Base-by-base conservation (phyloP, 2,888 invertebrate genomes). In the Axea sp. region DNA sequence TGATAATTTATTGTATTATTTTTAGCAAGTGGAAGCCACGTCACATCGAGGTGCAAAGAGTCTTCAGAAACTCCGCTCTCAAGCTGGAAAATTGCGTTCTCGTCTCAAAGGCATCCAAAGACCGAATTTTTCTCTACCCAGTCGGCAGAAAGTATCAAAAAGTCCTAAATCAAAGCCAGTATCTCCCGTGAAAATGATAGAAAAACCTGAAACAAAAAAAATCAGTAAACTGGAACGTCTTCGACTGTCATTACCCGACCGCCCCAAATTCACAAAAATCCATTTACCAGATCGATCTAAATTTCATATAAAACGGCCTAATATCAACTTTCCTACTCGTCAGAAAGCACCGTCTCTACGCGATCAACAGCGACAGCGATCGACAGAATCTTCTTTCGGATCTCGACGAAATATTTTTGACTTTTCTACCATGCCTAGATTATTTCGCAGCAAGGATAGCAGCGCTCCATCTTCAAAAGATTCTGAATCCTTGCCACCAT, bases 371-470 rank as follows among this genome's bases (percentile, higher is more conserved):
- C 87, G 87, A 80, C 88, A 88, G 75, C 83, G 85, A 59, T 89
- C 90, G 53, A 91, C 90, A 33, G 90, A 90, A 78, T 89, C 90
- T 3, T 88, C 89, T 22, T 88, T 87, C 14, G 89, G 89, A 39
- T 89, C 90, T 33, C 89, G 89, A 39, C 90, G 90, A 78, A 91
- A 90, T 78, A 89, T 90, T 76, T 93, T 94, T 82, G 93, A 94
- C 86, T 92, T 93, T 75, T 91, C 92, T 78, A 95, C 95, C 0
- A 95, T 93, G 83, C 95, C 95, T 0, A 91, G 95, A 78, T 90
- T 95, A 2, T 76, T 76, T 12, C 57, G 76, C 30, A 82, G 86
- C 2, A 88, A 87, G 53, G 82, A 71, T n/a, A 80, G 78, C 67
- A 90, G 90, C 78, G 90, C 90, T 2, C 90, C 90, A 12, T 90